These are phyloP conservation scores for Drosophila ogumai DNA, from an alignment of 1,140 invertebrate genomes.

Conservation along the genomic window DNA sequence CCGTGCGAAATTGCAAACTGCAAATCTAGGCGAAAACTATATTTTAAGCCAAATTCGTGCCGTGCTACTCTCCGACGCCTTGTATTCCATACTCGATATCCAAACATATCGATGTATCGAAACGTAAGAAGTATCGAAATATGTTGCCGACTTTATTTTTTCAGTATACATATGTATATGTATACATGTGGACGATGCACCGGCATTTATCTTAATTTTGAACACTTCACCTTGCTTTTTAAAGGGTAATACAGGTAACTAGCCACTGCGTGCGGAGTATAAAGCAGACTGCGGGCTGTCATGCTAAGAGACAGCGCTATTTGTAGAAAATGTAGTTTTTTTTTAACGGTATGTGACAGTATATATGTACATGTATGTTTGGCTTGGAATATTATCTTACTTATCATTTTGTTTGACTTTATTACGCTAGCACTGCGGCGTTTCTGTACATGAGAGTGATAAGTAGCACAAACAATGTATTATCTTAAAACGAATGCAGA, in stretches of 20 bases:
- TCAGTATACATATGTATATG: background rate
- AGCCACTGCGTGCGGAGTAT: background rate
- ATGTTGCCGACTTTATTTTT: background rate
- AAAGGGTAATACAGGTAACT: background rate
- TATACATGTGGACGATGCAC: background rate
- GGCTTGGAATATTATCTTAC: conserved; percentile 45
- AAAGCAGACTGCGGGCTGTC: conserved; percentile 8
- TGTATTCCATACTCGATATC: conserved; percentile 5
- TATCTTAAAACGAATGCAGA: background rate
- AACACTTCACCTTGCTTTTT: conserved; percentile 15
- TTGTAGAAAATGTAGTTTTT: conserved; percentile 30
- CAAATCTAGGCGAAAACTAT: conserved; percentile 3
- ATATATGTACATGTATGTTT: conserved; percentile 21
- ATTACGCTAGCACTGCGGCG: conserved; percentile 69
- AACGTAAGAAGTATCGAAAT: background rate
- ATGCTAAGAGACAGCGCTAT: conserved; percentile 10
- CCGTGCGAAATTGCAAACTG: background rate
- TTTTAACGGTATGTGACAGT: background rate
- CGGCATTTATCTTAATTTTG: background rate
- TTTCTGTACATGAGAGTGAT: conserved; percentile 45
- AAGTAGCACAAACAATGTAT: conserved; percentile 28
- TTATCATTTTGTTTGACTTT: conserved; percentile 58
- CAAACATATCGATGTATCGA: conserved; percentile 11
- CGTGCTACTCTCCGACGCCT: conserved; percentile 3
- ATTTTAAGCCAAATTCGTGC: conserved; percentile 2